phyloP scores from a whole-genome alignment of 2,797 vertebrate species.

The Notamacropus eugenii region DNA sequence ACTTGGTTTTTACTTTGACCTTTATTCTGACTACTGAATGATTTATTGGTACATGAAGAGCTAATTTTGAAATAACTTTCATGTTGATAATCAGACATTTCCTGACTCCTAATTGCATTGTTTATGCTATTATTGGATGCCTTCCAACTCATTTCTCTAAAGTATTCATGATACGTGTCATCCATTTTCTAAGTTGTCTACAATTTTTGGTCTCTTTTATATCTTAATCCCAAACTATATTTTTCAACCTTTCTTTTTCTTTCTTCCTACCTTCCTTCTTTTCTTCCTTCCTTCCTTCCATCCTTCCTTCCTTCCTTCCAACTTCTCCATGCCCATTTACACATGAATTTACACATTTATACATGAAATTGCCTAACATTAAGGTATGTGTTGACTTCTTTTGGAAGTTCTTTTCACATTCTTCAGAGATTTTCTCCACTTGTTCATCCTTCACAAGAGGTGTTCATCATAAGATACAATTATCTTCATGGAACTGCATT shows the following conservation, averaged over 20 bases:
- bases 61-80: not conserved
- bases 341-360: too few species aligned
- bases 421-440: not conserved
- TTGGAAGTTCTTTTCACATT: not conserved
- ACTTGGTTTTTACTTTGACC: not conserved
- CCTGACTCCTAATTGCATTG: not conserved
- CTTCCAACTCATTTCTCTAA: not conserved
- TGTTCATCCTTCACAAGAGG: not conserved
- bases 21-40: not conserved
- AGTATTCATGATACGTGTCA: not conserved
- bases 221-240: not conserved
- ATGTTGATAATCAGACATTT: not conserved
- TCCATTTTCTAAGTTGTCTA: not conserved
- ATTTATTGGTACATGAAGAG: not conserved
- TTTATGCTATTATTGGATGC: not conserved
- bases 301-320: not conserved
- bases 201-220: not conserved
- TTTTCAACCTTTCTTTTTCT: not conserved
- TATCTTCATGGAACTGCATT: not conserved
- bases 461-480: not conserved
- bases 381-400: not conserved
- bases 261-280: too few species aligned
- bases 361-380: not conserved
- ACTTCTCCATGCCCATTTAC: not conserved
- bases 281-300: not conserved